Evolutionary conservation across 2,888 invertebrate species (phyloP).

Genomic region (Agrotis exclamationis): DNA sequence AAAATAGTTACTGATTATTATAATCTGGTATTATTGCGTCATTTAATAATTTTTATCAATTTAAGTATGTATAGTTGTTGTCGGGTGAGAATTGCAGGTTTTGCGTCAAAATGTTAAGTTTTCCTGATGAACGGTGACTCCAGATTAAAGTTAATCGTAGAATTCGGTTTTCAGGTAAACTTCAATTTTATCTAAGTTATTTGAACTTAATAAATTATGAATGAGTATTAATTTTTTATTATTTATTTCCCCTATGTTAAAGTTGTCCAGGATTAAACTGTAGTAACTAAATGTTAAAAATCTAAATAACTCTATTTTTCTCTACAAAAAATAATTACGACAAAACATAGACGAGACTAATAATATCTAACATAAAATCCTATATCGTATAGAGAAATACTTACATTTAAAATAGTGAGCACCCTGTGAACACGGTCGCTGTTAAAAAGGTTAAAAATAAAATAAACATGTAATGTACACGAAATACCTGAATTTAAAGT

Average conservation of each 20-base stretch:
- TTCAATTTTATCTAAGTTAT: background rate
- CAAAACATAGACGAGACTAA: too few species aligned
- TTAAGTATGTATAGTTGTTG: background rate
- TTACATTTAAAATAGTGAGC: slow-evolving; percentile 44
- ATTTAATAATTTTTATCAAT: slow-evolving; percentile 9
- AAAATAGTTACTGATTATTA: background rate
- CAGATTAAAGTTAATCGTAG: background rate
- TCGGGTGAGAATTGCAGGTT: background rate
- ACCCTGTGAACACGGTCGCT: slow-evolving; percentile 63
- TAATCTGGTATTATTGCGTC: background rate
- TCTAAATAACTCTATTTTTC: too few species aligned
- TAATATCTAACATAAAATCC: too few species aligned
- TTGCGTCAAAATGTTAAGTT: background rate
- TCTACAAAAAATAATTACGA: too few species aligned
- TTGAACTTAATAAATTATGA: too few species aligned
- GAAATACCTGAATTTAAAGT: slow-evolving; percentile 77
- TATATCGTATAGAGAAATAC: too few species aligned
- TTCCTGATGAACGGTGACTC: background rate
- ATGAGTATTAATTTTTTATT: too few species aligned
- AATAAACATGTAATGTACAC: slow-evolving; percentile 76
- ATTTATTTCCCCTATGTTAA: too few species aligned
- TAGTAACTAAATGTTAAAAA: too few species aligned
- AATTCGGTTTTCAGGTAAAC: background rate
- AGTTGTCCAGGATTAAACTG: too few species aligned
- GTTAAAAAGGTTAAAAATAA: slow-evolving; percentile 74